A percentile compares a stretch with the other conserved stretches of the same genome.
phyloP scores from a whole-genome alignment of 2,113 vertebrate genomes.

The Sigmodon hispidus region DNA sequence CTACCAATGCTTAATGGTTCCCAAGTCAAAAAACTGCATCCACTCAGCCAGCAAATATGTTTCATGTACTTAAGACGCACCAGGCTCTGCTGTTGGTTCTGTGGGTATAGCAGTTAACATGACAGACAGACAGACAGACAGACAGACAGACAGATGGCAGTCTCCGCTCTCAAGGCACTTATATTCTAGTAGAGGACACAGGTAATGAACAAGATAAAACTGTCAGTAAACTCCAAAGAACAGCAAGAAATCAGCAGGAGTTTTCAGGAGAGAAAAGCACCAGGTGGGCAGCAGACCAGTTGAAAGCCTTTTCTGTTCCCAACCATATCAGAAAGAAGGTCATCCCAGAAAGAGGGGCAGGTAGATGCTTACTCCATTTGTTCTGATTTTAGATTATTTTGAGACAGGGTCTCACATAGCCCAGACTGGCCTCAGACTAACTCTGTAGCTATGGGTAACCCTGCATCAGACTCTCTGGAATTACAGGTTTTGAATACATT shows the following conservation, averaged over 20 bases:
- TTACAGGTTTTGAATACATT: background rate
- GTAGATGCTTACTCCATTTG: background rate
- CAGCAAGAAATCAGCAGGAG: background rate
- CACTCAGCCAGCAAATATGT: background rate
- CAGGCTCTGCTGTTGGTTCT: background rate
- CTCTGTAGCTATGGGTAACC: background rate
- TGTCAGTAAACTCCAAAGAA: background rate
- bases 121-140: background rate
- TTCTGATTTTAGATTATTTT: background rate
- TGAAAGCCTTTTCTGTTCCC: background rate
- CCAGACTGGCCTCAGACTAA: background rate
- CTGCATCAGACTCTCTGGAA: background rate
- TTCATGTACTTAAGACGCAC: background rate
- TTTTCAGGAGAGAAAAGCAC: background rate
- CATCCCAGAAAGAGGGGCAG: background rate
- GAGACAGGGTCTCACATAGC: background rate
- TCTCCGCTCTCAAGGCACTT: background rate
- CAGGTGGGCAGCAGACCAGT: background rate
- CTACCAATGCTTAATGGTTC: background rate
- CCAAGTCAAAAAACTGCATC: slow-evolving; percentile 7
- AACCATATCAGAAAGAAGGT: background rate
- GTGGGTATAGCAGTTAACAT: background rate
- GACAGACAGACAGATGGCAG: background rate
- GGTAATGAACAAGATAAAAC: background rate
- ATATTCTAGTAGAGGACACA: background rate